Base-by-base conservation (phyloP, 2,797 vertebrate genomes). In the Pristis pectinata region DNA sequence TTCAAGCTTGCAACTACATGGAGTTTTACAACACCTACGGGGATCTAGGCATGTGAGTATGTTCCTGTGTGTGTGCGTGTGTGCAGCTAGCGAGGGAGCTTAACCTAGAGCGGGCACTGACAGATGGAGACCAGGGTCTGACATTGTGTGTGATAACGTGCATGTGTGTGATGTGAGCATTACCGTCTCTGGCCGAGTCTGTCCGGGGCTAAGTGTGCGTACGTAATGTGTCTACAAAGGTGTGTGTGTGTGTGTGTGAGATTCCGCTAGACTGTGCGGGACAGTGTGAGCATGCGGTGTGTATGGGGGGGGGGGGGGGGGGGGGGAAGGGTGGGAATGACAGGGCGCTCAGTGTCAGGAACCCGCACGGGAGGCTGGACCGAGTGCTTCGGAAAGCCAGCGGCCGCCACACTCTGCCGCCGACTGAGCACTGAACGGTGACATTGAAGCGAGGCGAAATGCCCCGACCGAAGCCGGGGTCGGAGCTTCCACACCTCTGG, bases 1-100 rank as follows among this genome's bases (percentile, higher is more conserved):
- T 99, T 83, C 99, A 99, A 96, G 99, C 99, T 0, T 99, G 99
- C 96, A 99, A 98, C 96, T 98, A 99, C 97, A 99, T 99, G 99
- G 98, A 99, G 97, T 99, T 99, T 96, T 98, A 98, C 97, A 99
- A 99, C 95, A 98, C 98, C 91, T 99, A 99, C 0, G 98, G 98
- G 94, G 97, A 97, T 34, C 98, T 98, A 96, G 99, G 99, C 96
- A 99, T 98, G 99, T 99, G 96, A 99, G 99, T 99, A 97, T 94
- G 49, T 27, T 41, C 17, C 19, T 44, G 34, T 59, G 27, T 49
- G 49, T 49, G 64, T 27, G 70, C 24, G 61, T 6, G 56, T 37
- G 17, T 64, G 59, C 59, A 59, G 83, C 15, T 41, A 15, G 61
- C 61, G 9, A 64, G 0, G 61, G 49, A 3, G 1, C 49, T 49